A percentile compares a stretch with the other conserved stretches of the same genome.
phyloP scores from a whole-genome alignment of 2,797 vertebrate species.

The Melopsittacus undulatus region DNA sequence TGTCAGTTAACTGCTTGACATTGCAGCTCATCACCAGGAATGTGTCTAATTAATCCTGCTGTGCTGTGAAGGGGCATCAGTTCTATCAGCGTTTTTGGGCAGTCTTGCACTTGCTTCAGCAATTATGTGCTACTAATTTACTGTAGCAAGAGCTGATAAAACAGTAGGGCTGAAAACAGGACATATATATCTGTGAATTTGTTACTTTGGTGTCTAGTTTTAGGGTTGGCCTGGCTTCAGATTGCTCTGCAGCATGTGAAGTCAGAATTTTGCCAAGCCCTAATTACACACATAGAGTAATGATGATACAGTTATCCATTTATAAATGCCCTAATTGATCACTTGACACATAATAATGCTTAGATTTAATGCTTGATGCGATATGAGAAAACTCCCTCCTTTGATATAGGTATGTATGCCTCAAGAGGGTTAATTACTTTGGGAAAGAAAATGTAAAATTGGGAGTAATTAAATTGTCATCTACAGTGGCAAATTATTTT shows the following conservation, averaged over 20 bases:
- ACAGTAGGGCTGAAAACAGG: neutral
- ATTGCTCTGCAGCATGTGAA: neutral
- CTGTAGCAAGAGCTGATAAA: neutral
- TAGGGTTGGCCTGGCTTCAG: neutral
- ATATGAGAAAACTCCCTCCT: neutral
- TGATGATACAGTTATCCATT: neutral
- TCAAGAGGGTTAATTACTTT: neutral
- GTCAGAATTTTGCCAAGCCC: neutral
- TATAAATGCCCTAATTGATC: neutral
- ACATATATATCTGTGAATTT: neutral
- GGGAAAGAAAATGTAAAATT: neutral
- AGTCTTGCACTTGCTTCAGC: neutral
- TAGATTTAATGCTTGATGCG: neutral
- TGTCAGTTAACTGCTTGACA: neutral
- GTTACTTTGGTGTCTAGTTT: neutral
- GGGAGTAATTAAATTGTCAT: neutral
- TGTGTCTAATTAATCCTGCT: neutral
- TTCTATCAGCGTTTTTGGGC: neutral
- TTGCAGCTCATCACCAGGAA: neutral
- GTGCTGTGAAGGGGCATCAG: neutral
- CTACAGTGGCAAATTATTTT: neutral
- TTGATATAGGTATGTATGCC: neutral
- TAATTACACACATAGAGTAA: neutral
- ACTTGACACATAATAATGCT: neutral
- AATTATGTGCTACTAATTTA: neutral